Evolutionary conservation across 2,797 vertebrate genomes (phyloP).

Genomic region (Acrossocheilus fasciatus): DNA sequence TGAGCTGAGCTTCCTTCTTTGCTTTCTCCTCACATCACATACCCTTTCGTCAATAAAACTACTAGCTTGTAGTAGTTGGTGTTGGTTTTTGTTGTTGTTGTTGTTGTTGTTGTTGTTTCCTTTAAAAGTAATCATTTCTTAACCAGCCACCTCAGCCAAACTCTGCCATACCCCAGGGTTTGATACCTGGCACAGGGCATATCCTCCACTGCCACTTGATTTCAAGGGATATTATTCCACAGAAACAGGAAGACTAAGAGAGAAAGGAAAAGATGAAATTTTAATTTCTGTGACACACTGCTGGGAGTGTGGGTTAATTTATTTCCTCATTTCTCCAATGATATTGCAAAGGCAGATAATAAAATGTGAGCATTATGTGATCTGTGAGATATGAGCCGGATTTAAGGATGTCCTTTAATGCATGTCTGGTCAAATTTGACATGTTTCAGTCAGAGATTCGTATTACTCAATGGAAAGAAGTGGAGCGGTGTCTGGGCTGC

Average conservation of each 20-base stretch:
- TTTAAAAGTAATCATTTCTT: constrained; percentile 51
- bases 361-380: constrained; percentile 8
- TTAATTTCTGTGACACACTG: constrained; percentile 25
- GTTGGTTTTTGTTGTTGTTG: neutral
- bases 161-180: constrained; percentile 41
- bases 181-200: constrained; percentile 48
- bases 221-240: constrained; percentile 28
- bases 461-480: neutral
- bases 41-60: constrained; percentile 49
- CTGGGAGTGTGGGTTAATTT: constrained; percentile 22
- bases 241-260: constrained; percentile 2
- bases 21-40: constrained; percentile 15
- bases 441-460: constrained; percentile 4
- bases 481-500: neutral
- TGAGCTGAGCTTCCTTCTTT: constrained; percentile 42
- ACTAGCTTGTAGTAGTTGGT: constrained; percentile 17
- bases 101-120: neutral
- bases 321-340: constrained; percentile 39
- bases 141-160: constrained; percentile 51
- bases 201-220: constrained; percentile 30
- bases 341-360: constrained; percentile 46
- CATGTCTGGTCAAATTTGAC: constrained; percentile 22
- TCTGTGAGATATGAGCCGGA: constrained; percentile 6
- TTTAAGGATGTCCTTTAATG: constrained; percentile 26
- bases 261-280: constrained; percentile 9